A percentile compares a stretch with the other conserved stretches of the same genome.
Conservation (phyloP, 2,113 vertebrate species). For the Euleptes europaea region DNA sequence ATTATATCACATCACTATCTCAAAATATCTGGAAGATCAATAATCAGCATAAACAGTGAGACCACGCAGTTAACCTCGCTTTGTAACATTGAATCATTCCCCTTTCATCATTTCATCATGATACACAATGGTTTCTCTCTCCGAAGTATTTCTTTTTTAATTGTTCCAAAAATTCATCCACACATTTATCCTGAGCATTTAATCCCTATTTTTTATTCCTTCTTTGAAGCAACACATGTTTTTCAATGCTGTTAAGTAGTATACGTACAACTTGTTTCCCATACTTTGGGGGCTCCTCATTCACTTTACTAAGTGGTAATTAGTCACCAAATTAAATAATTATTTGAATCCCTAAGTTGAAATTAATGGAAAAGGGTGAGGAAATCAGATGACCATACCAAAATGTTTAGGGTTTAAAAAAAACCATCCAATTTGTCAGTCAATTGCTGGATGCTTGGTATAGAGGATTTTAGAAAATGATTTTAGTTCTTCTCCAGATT, state of each 20-base stretch:
- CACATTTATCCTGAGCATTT: neutral
- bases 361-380: neutral
- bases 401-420: no score
- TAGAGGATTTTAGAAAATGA: neutral
- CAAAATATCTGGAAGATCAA: conserved; percentile 8
- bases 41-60: neutral
- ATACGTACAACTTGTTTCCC: neutral
- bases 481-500: neutral
- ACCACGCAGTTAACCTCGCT: neutral
- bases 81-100: neutral
- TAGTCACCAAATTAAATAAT: neutral
- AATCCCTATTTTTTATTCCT: neutral
- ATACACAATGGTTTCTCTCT: neutral
- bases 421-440: neutral
- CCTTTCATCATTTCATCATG: neutral
- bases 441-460: neutral
- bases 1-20: neutral
- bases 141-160: neutral
- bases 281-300: neutral
- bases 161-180: neutral
- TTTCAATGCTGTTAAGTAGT: neutral
- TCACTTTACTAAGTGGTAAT: neutral
- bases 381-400: neutral
- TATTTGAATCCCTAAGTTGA: neutral
- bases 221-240: fast-evolving